These are phyloP conservation scores for Anser brachyrhynchus DNA, from an alignment of 2,113 vertebrate species.

Conservation along the genomic window DNA sequence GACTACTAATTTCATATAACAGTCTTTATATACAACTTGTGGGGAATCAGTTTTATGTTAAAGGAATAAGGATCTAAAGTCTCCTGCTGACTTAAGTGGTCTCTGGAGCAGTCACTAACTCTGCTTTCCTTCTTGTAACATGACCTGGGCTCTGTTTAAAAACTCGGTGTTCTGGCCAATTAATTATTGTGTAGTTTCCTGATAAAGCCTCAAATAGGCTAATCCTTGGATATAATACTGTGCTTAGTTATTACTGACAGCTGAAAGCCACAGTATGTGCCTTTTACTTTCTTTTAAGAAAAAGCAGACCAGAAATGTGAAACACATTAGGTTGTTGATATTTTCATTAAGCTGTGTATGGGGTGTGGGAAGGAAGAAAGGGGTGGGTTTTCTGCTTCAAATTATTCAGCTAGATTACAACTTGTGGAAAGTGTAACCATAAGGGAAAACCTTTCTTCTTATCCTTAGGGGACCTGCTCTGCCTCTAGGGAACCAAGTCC, in stretches of 20 bases:
- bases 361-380: not conserved
- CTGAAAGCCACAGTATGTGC: not conserved
- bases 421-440: not conserved
- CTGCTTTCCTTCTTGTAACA: not conserved
- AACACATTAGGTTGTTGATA: not conserved
- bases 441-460: not conserved
- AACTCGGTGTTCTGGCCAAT: not conserved
- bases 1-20: not conserved
- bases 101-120: slow-evolving; percentile 1
- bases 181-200: slow-evolving; percentile 28
- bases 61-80: slow-evolving; percentile 39
- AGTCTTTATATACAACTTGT: not conserved
- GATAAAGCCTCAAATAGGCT: slow-evolving; percentile 37
- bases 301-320: not conserved
- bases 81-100: slow-evolving; percentile 38
- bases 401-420: not conserved
- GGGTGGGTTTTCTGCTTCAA: not conserved
- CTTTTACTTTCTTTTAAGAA: not conserved
- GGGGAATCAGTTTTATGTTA: slow-evolving; percentile 39
- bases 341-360: not conserved
- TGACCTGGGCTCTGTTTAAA: not conserved
- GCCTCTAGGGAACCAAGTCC: not conserved
- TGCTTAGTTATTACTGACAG: not conserved
- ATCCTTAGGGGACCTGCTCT: not conserved
- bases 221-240: not conserved